Evolutionary conservation across 2,797 vertebrate genomes (phyloP).

Genomic region (Valencia hispanica): DNA sequence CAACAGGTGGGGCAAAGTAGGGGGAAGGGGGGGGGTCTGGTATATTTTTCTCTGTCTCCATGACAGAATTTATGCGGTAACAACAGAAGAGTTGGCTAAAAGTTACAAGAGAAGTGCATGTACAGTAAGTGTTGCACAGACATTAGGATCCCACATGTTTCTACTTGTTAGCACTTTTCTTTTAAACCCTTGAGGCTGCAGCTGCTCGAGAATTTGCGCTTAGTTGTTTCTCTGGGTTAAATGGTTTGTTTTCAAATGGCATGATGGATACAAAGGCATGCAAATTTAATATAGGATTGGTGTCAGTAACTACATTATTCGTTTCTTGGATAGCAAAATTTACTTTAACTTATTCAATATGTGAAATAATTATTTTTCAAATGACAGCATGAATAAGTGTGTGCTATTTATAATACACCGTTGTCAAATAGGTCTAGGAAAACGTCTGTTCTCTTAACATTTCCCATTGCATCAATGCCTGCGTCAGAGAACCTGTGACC

Average conservation of each 20-base stretch:
- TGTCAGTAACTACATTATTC: not conserved
- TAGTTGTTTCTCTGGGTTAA: slow-evolving; percentile 3
- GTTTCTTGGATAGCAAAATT: not conserved
- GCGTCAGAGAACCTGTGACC: slow-evolving; percentile 58
- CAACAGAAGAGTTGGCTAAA: slow-evolving; percentile 42
- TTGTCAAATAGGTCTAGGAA: slow-evolving; percentile 38
- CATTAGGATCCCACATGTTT: slow-evolving; percentile 33
- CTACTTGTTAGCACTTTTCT: slow-evolving; percentile 37
- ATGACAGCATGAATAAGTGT: slow-evolving; percentile 5
- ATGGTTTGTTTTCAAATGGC: not conserved
- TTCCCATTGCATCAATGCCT: slow-evolving; percentile 57
- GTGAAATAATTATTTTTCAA: slow-evolving; percentile 3
- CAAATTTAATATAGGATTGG: not conserved
- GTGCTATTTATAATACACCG: slow-evolving; percentile 20
- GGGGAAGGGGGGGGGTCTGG: slow-evolving; percentile 51
- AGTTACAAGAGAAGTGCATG: slow-evolving; percentile 28
- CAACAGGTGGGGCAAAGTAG: slow-evolving; percentile 75
- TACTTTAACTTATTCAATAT: not conserved
- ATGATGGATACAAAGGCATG: not conserved
- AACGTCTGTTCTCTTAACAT: slow-evolving; percentile 34
- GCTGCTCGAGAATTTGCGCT: slow-evolving; percentile 24
- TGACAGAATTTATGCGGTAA: slow-evolving; percentile 64
- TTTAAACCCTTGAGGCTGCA: slow-evolving; percentile 29
- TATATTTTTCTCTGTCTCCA: slow-evolving; percentile 74
- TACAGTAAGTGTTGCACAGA: slow-evolving; percentile 23